Conservation (phyloP, 2,888 invertebrate species). For the Crematogaster levior region DNA sequence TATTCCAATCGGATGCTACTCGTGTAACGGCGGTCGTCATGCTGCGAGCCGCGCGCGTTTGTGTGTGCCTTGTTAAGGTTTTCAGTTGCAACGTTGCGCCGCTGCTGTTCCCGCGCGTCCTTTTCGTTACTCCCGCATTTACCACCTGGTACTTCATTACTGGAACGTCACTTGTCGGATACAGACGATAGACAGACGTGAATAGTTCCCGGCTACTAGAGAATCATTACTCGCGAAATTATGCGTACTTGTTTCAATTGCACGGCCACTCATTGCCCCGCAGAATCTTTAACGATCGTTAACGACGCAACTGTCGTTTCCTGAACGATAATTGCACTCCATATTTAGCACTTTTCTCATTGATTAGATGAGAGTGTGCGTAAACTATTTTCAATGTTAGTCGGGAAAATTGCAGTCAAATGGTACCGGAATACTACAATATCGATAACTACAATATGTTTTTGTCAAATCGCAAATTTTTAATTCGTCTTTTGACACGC, state of each 20-base stretch:
- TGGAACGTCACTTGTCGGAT: slow-evolving; percentile 44
- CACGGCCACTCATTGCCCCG: slow-evolving; percentile 24
- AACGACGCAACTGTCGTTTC: slow-evolving; percentile 12
- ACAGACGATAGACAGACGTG: slow-evolving; percentile 41
- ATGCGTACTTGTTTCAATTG: slow-evolving; percentile 45
- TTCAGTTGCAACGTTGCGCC: slow-evolving; percentile 43
- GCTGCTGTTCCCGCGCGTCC: slow-evolving; percentile 20
- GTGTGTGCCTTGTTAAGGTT: slow-evolving; percentile 49
- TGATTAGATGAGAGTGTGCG: not conserved
- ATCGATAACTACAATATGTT: not conserved
- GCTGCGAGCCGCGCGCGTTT: slow-evolving; percentile 29
- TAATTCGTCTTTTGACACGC: not conserved
- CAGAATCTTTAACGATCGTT: slow-evolving; percentile 27
- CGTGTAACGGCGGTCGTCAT: slow-evolving; percentile 38
- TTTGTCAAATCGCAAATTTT: not conserved
- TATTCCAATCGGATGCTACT: slow-evolving; percentile 48
- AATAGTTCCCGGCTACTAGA: slow-evolving; percentile 39
- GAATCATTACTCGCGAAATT: slow-evolving; percentile 46
- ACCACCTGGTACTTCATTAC: slow-evolving; percentile 51
- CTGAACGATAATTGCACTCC: slow-evolving; percentile 16
- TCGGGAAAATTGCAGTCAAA: not conserved
- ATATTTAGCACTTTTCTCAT: not conserved
- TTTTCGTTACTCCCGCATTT: slow-evolving; percentile 39
- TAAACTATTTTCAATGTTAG: not conserved
- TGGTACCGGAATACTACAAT: not conserved